Evolutionary conservation across 2,888 invertebrate genomes (phyloP), one percentile per base, ranked within the genome.

Genomic region (Mamestra brassicae): DNA sequence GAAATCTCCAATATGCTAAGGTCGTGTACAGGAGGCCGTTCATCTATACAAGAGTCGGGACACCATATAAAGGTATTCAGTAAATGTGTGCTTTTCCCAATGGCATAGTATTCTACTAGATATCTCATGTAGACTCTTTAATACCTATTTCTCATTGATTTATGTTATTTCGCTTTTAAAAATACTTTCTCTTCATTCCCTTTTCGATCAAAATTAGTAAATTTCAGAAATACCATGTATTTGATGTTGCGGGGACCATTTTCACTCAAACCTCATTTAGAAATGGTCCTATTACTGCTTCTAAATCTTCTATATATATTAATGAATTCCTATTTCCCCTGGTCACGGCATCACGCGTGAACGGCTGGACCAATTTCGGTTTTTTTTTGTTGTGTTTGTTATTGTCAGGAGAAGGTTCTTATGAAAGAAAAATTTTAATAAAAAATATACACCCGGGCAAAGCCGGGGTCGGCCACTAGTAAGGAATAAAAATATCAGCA

Each of bases 91-190:
- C 71, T 71, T 74, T 13, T 74, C 70, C 73, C 54, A 71, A 71
- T 55, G 61, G 52, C 71, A 71, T 74, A 74, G 71, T 62, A 55
- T 47, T 73, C 71, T 74, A 62, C 54, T 72, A 72, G 62, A 63
- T 52, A 45, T 78, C 76, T 78, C 26, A 68, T 0, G 0, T 76
- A 78, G 71, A 17, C 36, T 78, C 8, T 78, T 0, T 26, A 4
- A 11, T n/a, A 52, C 72, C 15, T 72, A 5, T n/a, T 58, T 63
- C 11, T 58, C 57, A 58, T 76, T 15, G 17, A 38, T 63, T 76
- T 79, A 38, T 78, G 57, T 76, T 76, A 58, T 11, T 71, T 78
- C 79, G 52, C 52, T 78, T 78, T 47, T 17, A 47, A 45, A 0
- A 42, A 54, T 62, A 45, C n/a, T 26, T 0, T 0, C 57, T 2